Evolutionary conservation across 2,113 vertebrate genomes (phyloP), one percentile per base, ranked within the genome.

Genomic region (Aplodontia rufa): DNA sequence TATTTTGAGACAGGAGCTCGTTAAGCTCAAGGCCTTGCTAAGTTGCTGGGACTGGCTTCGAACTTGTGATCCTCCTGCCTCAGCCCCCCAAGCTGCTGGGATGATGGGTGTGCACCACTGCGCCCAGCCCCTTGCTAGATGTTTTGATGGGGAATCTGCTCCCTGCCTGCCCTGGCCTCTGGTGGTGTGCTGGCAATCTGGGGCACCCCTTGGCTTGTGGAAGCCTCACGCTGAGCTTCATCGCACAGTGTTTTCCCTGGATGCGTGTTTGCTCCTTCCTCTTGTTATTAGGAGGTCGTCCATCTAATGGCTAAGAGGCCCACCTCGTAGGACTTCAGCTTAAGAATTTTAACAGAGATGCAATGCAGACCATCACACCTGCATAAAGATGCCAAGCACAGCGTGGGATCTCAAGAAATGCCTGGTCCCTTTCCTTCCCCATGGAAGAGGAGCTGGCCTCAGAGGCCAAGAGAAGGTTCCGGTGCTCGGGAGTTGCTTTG

Each of bases 161-260:
- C 72, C 47, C 6, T 0, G 32, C 40, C 42, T 40, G 24, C 32
- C n/a, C 6, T 16, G 4, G 49, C 37, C 74, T 9, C 45, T 6
- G 40, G 49, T 20, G 42, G 13, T 17, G 68, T 3, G 8, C 11
- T 3, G 51, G 51, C 51, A 1, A 5, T 26, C 35, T 10, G 35
- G 7, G 30, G 74, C 24, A 28, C 8, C 64, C 45, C 87, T 26
- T 2, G 26, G 40, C 10, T 0, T 0, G 26, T 32, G 37, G 72
- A 40, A 49, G 32, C 16, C 5, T 17, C 47, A 0, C 37, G 35
- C 32, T 5, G 1, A 3, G 7, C 87, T 80, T 47, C 32, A 82
- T 51, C 51, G 12, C 40, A 0, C 1, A 8, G 14, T 2, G 0
- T 53, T 53, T n/a, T 75, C n/a, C 28, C 6, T 47, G 8, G 13